These are phyloP conservation scores for Aotus griseimembra DNA, from an alignment of 2,797 vertebrate genomes.

Conservation along the genomic window DNA sequence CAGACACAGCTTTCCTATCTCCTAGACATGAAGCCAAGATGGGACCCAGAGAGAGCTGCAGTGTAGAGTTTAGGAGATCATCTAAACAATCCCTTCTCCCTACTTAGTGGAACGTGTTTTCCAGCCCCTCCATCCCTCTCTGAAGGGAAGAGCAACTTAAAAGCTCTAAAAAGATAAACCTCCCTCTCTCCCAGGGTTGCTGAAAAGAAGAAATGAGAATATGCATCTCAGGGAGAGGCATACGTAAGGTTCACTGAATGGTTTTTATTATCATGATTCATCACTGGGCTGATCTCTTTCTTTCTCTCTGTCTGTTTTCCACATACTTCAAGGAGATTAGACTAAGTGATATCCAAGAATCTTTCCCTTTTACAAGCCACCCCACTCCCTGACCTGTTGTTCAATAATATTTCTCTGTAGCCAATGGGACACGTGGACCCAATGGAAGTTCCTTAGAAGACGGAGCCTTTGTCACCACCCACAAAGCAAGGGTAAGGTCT, in stretches of 20 bases:
- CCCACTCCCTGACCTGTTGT: neutral
- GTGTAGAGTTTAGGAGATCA: neutral
- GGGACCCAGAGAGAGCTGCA: neutral
- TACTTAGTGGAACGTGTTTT: neutral
- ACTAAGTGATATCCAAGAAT: neutral
- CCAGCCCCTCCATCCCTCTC: neutral
- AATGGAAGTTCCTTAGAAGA: neutral
- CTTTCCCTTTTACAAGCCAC: neutral
- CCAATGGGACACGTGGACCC: neutral
- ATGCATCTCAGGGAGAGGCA: neutral
- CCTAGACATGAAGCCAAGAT: neutral
- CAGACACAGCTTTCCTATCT: neutral
- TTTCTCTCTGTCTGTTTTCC: neutral
- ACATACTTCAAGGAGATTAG: neutral
- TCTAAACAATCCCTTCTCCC: neutral
- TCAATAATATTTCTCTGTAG: neutral
- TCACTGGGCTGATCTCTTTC: neutral
- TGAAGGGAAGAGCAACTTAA: constrained; percentile 14
- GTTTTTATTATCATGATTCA: neutral
- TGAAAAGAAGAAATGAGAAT: constrained; percentile 22
- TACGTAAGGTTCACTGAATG: neutral
- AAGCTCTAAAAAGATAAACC: neutral
- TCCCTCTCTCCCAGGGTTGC: neutral
- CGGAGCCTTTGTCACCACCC: neutral
- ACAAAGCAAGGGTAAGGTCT: neutral